phyloP scores from a whole-genome alignment of 2,113 vertebrate species.

The Galemys pyrenaicus region DNA sequence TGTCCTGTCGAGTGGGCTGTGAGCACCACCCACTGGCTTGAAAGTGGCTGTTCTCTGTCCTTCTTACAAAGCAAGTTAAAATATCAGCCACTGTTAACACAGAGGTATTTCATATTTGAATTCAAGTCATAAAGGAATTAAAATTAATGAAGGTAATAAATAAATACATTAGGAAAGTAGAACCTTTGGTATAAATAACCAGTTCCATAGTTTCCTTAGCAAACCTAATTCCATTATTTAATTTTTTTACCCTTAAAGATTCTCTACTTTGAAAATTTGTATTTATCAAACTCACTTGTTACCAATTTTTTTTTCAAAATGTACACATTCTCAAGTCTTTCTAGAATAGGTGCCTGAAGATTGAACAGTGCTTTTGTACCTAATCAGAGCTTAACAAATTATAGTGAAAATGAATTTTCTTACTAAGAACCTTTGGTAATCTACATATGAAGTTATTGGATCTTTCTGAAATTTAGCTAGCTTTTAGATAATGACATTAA shows the following conservation, averaged over 20 bases:
- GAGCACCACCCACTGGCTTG: no score
- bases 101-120: conserved; percentile 92
- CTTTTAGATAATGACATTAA: not conserved
- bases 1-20: no score
- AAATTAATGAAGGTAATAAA: conserved; percentile 78
- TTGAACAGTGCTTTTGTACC: not conserved
- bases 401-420: conserved; percentile 21
- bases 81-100: conserved; percentile 90
- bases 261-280: not conserved
- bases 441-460: not conserved
- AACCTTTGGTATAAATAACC: not conserved
- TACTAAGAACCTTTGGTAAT: not conserved
- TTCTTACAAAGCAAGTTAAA: conserved; percentile 80
- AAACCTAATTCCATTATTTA: conserved; percentile 10
- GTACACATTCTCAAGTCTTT: not conserved
- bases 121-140: conserved; percentile 90
- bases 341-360: not conserved
- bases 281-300: not conserved
- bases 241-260: not conserved
- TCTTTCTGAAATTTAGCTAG: conserved; percentile 31
- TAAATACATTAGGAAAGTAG: not conserved
- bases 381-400: conserved; percentile 2
- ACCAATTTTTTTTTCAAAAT: not conserved
- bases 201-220: not conserved
- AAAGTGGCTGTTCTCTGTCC: no score